A percentile compares a stretch with the other conserved stretches of the same genome.
Evolutionary conservation across 1,140 invertebrate species (phyloP).

Genomic region (Andrena cerasifolii): DNA sequence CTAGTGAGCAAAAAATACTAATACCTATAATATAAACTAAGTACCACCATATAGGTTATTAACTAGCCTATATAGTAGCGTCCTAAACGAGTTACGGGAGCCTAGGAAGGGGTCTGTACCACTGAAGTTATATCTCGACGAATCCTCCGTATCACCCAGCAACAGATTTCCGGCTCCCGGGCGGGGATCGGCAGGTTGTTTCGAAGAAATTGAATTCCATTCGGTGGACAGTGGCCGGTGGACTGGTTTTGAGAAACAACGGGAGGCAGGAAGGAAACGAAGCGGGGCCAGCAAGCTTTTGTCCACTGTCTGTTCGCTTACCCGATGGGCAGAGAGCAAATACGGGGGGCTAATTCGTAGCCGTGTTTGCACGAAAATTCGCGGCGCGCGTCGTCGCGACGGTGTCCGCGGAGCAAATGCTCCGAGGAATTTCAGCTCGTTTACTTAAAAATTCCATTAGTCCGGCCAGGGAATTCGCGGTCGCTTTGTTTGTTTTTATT

Average conservation of each 20-base stretch:
- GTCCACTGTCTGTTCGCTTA: background rate
- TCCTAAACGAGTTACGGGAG: too few species aligned
- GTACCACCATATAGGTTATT: too few species aligned
- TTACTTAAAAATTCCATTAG: constrained; percentile 68
- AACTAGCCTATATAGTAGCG: too few species aligned
- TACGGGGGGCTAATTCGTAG: constrained; percentile 58
- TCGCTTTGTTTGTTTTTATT: constrained; percentile 63
- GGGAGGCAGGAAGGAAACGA: too few species aligned
- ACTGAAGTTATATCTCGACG: background rate
- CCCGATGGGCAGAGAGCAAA: constrained; percentile 50
- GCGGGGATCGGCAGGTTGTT: background rate
- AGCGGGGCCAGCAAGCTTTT: too few species aligned
- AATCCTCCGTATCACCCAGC: too few species aligned
- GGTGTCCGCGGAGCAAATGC: constrained; percentile 34
- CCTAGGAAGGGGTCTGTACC: too few species aligned
- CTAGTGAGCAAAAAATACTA: too few species aligned
- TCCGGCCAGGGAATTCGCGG: constrained; percentile 1
- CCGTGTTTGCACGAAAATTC: constrained; percentile 60
- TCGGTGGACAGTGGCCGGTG: background rate
- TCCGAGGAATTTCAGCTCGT: constrained; percentile 51
- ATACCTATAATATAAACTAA: too few species aligned
- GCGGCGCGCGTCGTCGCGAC: constrained; percentile 25
- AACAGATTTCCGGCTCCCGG: background rate
- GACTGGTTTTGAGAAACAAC: background rate
- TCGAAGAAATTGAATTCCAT: constrained; percentile 33